phyloP scores from a whole-genome alignment of 2,888 invertebrate genomes.

The Physocephala rufipes region DNA sequence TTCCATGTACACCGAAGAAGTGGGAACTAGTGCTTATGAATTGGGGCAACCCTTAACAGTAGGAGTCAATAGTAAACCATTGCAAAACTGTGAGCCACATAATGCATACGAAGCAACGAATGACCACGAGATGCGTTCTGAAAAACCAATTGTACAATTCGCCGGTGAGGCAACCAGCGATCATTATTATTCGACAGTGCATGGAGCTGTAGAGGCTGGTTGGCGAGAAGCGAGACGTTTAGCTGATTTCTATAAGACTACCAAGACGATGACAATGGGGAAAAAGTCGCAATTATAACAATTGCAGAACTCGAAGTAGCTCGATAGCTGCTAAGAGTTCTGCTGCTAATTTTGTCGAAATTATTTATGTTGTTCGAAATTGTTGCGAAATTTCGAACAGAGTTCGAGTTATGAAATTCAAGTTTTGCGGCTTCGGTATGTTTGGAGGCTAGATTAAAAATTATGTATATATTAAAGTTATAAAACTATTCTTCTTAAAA shows the following conservation, averaged over 20 bases:
- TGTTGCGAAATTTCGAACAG: slow-evolving; percentile 4
- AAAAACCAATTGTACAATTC: slow-evolving; percentile 71
- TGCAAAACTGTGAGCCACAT: slow-evolving; percentile 42
- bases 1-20: slow-evolving; percentile 69
- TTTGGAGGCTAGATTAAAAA: no score
- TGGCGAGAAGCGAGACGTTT: slow-evolving; percentile 76
- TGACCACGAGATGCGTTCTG: slow-evolving; percentile 53
- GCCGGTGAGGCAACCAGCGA: slow-evolving; percentile 77
- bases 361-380: slow-evolving; percentile 10
- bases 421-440: no score
- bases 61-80: slow-evolving; percentile 65
- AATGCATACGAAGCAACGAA: no score
- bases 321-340: slow-evolving; percentile 13
- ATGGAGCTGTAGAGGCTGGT: slow-evolving; percentile 79
- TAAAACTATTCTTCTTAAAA: no score
- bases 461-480: no score
- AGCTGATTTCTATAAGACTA: slow-evolving; percentile 57
- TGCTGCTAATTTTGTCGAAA: no score
- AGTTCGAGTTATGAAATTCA: no score
- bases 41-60: slow-evolving; percentile 65
- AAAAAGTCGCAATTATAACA: slow-evolving; percentile 58
- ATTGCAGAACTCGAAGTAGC: slow-evolving; percentile 50
- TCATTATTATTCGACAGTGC: slow-evolving; percentile 74
- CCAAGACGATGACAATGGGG: slow-evolving; percentile 39
- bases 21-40: slow-evolving; percentile 68